Conservation (phyloP, 2,797 vertebrate genomes). For the Masticophis lateralis region DNA sequence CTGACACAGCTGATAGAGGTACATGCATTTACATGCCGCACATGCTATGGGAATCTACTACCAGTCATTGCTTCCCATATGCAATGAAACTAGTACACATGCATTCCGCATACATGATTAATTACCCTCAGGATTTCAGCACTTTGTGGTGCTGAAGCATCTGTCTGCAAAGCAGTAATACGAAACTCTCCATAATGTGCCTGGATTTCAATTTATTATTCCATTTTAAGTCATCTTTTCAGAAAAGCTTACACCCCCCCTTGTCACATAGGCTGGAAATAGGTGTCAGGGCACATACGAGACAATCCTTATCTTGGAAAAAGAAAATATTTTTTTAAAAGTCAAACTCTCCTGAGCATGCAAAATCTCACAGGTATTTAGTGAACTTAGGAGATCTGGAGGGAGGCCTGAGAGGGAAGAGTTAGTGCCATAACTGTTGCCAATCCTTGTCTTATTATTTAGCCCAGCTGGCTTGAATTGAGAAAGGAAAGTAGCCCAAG, state of each 20-base stretch:
- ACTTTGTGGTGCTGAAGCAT: neutral
- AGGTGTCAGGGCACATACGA: neutral
- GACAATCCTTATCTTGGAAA: neutral
- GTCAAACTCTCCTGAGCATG: neutral
- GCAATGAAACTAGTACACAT: neutral
- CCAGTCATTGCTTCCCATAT: neutral
- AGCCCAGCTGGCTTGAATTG: neutral
- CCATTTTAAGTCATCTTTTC: neutral
- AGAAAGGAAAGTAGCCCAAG: neutral
- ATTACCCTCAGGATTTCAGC: neutral
- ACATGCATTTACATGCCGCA: neutral
- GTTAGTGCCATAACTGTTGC: neutral
- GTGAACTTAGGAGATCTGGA: neutral
- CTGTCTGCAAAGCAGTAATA: neutral
- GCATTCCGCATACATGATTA: neutral
- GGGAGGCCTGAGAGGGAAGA: neutral
- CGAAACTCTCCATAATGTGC: neutral
- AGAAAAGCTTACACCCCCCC: too few species aligned
- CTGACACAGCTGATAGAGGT: neutral
- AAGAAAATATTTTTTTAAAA: neutral
- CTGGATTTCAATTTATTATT: neutral
- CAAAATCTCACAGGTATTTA: neutral
- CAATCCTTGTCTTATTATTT: neutral
- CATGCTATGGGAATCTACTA: neutral
- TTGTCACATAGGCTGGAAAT: neutral